Conservation (phyloP, 1,140 invertebrate species). For the Dendrolimus kikuchii region DNA sequence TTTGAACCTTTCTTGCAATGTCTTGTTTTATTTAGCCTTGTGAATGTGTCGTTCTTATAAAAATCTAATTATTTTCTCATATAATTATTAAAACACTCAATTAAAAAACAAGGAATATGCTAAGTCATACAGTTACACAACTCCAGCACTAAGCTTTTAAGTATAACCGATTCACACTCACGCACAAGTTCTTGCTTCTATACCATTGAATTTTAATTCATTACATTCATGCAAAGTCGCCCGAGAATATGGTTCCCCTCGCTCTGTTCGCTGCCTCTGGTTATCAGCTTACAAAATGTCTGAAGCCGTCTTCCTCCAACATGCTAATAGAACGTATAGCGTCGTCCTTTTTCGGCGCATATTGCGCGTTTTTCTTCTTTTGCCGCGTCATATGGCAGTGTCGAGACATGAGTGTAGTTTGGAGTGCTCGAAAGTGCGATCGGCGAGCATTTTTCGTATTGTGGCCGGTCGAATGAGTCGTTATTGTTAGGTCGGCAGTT, state of each 20-base stretch:
- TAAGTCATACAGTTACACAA: not conserved
- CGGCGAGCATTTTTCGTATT: conserved; percentile 20
- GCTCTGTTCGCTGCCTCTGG: conserved; percentile 62
- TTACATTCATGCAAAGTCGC: conserved; percentile 66
- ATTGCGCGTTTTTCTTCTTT: conserved; percentile 70
- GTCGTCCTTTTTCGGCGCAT: conserved; percentile 53
- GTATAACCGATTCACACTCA: conserved; percentile 43
- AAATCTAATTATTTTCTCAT: conserved; percentile 22
- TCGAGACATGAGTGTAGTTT: conserved; percentile 49
- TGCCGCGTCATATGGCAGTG: conserved; percentile 64
- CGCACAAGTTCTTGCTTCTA: conserved; percentile 41
- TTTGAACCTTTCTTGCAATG: conserved; percentile 4
- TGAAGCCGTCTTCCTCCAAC: conserved; percentile 51
- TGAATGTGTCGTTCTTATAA: not conserved
- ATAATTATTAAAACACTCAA: not conserved
- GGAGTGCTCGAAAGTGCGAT: conserved; percentile 38
- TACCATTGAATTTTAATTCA: conserved; percentile 68
- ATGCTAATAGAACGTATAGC: conserved; percentile 42
- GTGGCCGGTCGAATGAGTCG: conserved; percentile 2
- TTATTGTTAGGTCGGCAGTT: conserved; percentile 16
- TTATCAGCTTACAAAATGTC: conserved; percentile 70
- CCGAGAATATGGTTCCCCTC: conserved; percentile 69
- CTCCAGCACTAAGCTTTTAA: conserved; percentile 30
- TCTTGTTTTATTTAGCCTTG: not conserved
- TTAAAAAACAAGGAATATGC: not conserved